Evolutionary conservation across 2,113 vertebrate genomes (phyloP).

Genomic region (Saimiri boliviensis): DNA sequence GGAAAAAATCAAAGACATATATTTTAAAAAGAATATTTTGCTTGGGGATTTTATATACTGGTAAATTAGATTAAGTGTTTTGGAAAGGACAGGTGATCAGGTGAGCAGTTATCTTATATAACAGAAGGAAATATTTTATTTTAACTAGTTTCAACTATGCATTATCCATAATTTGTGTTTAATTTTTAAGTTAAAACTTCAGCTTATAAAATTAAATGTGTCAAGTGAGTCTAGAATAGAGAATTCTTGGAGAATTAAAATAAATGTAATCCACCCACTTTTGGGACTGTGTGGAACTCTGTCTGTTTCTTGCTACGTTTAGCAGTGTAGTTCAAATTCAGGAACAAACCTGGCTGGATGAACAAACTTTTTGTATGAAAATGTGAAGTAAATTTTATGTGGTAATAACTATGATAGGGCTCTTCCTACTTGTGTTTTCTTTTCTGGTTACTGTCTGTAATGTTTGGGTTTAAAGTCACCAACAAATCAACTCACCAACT

Average conservation of each 20-base stretch:
- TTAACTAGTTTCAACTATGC: constrained; percentile 17
- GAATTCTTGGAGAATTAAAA: not conserved
- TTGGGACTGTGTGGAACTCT: not conserved
- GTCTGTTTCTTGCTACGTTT: not conserved
- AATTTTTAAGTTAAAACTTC: not conserved
- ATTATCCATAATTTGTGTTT: not conserved
- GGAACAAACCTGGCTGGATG: not conserved
- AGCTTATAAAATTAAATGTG: not conserved
- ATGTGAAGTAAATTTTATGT: not conserved
- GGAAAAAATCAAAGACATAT: not conserved
- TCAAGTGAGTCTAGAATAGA: not conserved
- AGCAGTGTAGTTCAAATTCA: not conserved
- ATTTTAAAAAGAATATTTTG: not conserved
- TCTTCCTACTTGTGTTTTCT: not conserved
- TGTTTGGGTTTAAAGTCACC: not conserved
- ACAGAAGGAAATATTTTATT: not conserved
- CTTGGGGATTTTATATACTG: not conserved
- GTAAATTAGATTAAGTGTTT: not conserved
- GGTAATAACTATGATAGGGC: not conserved
- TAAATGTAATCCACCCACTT: not conserved
- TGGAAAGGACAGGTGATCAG: not conserved
- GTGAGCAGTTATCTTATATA: not conserved
- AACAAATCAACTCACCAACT: not conserved
- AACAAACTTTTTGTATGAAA: not conserved
- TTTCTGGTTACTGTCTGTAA: not conserved